Percentiles rank a stretch among this genome's conserved stretches.
Conservation (phyloP, 2,113 vertebrate genomes). For the Carettochelys insculpta region DNA sequence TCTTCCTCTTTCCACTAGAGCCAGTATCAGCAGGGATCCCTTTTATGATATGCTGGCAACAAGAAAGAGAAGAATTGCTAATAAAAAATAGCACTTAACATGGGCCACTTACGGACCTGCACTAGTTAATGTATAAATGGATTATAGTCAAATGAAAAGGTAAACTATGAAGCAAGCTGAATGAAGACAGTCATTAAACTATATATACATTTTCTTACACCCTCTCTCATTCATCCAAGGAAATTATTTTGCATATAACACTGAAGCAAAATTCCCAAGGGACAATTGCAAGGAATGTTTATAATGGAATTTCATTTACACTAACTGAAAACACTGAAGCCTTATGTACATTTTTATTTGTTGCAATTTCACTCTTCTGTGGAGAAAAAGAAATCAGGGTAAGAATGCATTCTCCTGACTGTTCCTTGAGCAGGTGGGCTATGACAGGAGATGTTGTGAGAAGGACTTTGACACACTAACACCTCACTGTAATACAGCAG, state of each 20-base stretch:
- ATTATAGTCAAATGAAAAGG: neutral
- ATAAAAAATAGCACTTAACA: conserved; percentile 86
- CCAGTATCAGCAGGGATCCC: conserved; percentile 97
- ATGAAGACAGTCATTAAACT: conserved; percentile 19
- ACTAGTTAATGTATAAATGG: neutral
- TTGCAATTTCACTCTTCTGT: neutral
- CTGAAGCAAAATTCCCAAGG: conserved; percentile 19
- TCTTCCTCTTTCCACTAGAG: conserved; percentile 77
- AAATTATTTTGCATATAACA: neutral
- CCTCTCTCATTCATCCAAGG: conserved; percentile 4
- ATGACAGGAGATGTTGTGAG: neutral
- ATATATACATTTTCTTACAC: conserved; percentile 2
- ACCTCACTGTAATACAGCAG: neutral
- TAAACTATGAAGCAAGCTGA: conserved; percentile 23
- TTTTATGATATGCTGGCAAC: conserved; percentile 99
- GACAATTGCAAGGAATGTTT: neutral
- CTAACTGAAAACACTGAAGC: neutral
- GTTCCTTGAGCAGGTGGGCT: neutral
- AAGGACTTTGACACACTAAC: neutral
- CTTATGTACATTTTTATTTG: neutral
- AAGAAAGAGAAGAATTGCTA: conserved; percentile 94
- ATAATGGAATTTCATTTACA: neutral
- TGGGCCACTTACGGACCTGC: neutral
- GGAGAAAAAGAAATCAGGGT: neutral
- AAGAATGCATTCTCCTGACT: neutral